Percentiles rank a stretch among this genome's conserved stretches.
These are phyloP conservation scores for Phengaris arion DNA, from an alignment of 2,888 invertebrate genomes.

Conservation along the genomic window DNA sequence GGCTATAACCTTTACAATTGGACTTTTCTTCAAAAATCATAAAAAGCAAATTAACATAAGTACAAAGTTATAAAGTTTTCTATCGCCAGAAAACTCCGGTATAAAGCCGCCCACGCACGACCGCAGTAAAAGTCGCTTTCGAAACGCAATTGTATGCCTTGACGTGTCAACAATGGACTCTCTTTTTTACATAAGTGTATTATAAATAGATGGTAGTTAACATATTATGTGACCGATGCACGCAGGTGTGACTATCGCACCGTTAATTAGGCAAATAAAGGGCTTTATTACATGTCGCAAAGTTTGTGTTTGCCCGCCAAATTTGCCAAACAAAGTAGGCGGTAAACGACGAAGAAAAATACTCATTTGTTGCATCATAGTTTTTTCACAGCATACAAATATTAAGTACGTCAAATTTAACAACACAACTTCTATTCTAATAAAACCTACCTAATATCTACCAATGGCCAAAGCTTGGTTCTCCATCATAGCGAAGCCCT, in stretches of 20 bases:
- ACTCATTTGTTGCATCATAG: background rate
- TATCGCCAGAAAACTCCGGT: slow-evolving; percentile 50
- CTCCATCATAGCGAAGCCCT: no score
- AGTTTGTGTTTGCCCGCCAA: slow-evolving; percentile 5
- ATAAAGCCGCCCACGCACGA: slow-evolving; percentile 65
- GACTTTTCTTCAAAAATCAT: slow-evolving; percentile 37
- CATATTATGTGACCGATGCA: slow-evolving; percentile 17
- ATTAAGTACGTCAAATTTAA: background rate
- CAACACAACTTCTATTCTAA: background rate
- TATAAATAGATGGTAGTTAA: slow-evolving; percentile 32
- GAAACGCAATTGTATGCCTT: slow-evolving; percentile 60
- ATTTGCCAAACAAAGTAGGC: background rate
- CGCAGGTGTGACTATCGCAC: slow-evolving; percentile 25
- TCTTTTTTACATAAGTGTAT: slow-evolving; percentile 37
- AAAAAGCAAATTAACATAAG: slow-evolving; percentile 46
- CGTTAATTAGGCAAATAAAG: slow-evolving; percentile 26
- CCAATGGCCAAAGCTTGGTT: no score
- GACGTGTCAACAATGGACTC: slow-evolving; percentile 57
- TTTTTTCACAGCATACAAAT: background rate
- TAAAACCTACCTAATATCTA: background rate
- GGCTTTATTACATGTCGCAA: slow-evolving; percentile 15
- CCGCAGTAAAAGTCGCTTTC: slow-evolving; percentile 65
- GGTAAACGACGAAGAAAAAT: background rate
- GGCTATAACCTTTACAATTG: slow-evolving; percentile 18
- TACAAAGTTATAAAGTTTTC: slow-evolving; percentile 54